A percentile compares a stretch with the other conserved stretches of the same genome.
Evolutionary conservation across 2,888 invertebrate genomes (phyloP).

Genomic region (Callosobruchus maculatus): DNA sequence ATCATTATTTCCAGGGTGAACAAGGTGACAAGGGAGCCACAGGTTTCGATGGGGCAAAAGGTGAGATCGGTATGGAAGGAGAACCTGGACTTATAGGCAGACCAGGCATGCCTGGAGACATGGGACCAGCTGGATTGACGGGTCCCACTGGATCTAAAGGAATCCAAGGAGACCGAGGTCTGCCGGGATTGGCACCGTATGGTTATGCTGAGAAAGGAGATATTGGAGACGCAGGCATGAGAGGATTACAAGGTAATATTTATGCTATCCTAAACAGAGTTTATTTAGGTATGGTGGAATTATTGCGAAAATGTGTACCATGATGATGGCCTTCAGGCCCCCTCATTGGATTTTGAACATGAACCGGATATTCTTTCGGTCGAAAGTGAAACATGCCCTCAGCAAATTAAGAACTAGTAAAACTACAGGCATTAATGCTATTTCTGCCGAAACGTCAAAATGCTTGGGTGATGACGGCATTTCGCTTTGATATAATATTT

Average conservation of each 20-base stretch:
- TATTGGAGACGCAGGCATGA: slow-evolving; percentile 54
- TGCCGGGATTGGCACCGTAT: slow-evolving; percentile 43
- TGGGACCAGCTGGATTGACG: slow-evolving; percentile 50
- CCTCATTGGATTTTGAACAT: too few species aligned
- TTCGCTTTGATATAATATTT: too few species aligned
- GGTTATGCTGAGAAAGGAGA: slow-evolving; percentile 52
- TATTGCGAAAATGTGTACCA: too few species aligned
- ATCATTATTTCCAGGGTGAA: slow-evolving; percentile 56
- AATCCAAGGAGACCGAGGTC: slow-evolving; percentile 52
- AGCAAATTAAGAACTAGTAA: too few species aligned
- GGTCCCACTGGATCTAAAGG: slow-evolving; percentile 57
- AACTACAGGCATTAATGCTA: too few species aligned
- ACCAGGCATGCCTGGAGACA: slow-evolving; percentile 55
- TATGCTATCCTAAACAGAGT: too few species aligned
- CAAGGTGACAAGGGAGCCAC: slow-evolving; percentile 49
- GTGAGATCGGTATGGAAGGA: slow-evolving; percentile 73
- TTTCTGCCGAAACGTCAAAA: too few species aligned
- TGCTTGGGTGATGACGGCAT: too few species aligned
- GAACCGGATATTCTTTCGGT: too few species aligned
- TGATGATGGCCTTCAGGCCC: too few species aligned
- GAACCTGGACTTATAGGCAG: slow-evolving; percentile 62
- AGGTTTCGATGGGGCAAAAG: slow-evolving; percentile 49
- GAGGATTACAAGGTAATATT: slow-evolving; percentile 47
- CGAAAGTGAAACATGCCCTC: too few species aligned
- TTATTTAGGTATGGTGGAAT: background rate